Percentiles rank a stretch among this genome's conserved stretches.
phyloP scores from a whole-genome alignment of 2,113 vertebrate species.

The Corythoichthys haematopterus region DNA sequence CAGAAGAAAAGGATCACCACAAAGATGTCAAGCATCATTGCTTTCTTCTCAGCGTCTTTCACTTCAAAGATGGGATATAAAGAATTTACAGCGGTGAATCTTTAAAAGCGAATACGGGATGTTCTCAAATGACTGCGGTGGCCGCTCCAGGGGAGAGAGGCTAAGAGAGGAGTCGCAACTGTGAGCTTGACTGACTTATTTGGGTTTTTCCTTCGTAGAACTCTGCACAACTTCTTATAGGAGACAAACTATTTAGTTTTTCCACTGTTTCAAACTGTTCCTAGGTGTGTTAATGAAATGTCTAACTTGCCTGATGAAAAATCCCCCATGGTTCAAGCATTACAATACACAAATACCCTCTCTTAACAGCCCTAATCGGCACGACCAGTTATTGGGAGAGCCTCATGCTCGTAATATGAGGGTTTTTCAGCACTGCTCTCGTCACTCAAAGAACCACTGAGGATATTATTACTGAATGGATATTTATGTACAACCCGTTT shows the following conservation, averaged over 20 bases:
- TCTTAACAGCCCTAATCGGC: too few relatives aligned
- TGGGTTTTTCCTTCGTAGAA: slow-evolving; percentile 12
- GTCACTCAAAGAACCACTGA: not conserved
- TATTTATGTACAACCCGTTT: not conserved
- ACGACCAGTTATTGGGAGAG: too few relatives aligned
- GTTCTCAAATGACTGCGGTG: slow-evolving; percentile 52
- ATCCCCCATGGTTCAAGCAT: not conserved
- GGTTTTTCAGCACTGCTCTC: too few relatives aligned
- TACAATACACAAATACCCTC: too few relatives aligned
- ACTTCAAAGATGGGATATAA: slow-evolving; percentile 72
- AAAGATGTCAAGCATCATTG: slow-evolving; percentile 48
- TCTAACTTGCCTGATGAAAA: not conserved
- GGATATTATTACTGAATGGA: not conserved
- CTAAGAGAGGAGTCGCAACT: slow-evolving; percentile 26
- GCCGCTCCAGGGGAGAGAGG: slow-evolving; percentile 62
- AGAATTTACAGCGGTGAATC: slow-evolving; percentile 71
- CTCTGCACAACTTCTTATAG: not conserved
- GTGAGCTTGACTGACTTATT: slow-evolving; percentile 35
- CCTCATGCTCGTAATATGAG: too few relatives aligned
- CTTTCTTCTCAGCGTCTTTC: slow-evolving; percentile 45
- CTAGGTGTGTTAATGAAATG: not conserved
- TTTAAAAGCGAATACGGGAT: slow-evolving; percentile 67
- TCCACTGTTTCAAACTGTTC: not conserved
- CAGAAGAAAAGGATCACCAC: slow-evolving; percentile 25
- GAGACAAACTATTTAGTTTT: not conserved